Evolutionary conservation across 2,888 invertebrate genomes (phyloP), one percentile per base, ranked within the genome.

Genomic region (Pollenia angustigena): DNA sequence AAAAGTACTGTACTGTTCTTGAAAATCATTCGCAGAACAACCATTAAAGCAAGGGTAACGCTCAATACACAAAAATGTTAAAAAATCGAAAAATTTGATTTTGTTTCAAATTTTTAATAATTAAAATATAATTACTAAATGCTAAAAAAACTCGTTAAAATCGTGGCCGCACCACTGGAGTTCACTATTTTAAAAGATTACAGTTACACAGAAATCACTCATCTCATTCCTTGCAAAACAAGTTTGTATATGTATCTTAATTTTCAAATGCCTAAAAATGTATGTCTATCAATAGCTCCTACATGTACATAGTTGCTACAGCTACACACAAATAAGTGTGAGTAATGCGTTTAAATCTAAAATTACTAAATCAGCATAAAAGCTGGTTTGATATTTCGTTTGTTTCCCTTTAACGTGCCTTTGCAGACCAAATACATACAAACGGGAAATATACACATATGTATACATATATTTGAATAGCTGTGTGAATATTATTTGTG

Each of bases 301-400:
- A 4, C 18, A 18, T 14, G 3, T 6, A 16, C 44, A 11, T 64
- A 23, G 23, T 46, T 52, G 11, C 62, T 69, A 32, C 40, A 60
- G 58, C 1, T 44, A 56, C 40, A 14, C n/a, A 16, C 46, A 0
- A 32, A 44, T 60, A 52, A 72, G 80, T 76, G 72, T 78, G 76
- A 68, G 79, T 78, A 81, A 66, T 80, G 66, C 76, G 71, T 58
- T 81, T 68, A 84, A 84, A 64, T 69, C 87, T 62, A 74, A 87
- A 86, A 81, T 84, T 87, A 76, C 86, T 60, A 83, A 83, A 87
- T 87, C 86, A 87, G 83, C 86, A 87, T 84, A 81, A 87, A 78
- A 84, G 81, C 78, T 81, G 79, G 44, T 74, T 44, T 52, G 76
- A 60, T 69, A 48, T 76, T 50, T 46, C 7, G 46, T 42, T 69